These are phyloP conservation scores for Perca flavescens DNA, from an alignment of 2,113 vertebrate genomes.

Conservation along the genomic window DNA sequence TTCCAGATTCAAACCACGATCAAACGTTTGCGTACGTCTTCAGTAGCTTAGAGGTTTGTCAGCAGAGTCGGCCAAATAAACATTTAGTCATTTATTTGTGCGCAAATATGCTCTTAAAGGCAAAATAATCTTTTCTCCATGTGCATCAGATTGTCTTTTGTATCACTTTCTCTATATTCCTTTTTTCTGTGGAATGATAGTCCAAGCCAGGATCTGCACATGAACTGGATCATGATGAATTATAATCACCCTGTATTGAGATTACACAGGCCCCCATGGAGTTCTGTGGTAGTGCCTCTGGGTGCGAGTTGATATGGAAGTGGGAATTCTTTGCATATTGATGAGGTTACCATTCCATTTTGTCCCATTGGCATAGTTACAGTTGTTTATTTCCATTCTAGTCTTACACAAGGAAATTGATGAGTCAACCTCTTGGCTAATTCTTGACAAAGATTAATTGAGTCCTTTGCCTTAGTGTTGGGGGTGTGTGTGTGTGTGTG, in stretches of 20 bases:
- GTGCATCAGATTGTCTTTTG: background rate
- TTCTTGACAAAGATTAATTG: constrained; percentile 73
- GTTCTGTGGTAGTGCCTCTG: constrained; percentile 1
- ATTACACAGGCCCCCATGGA: constrained; percentile 7
- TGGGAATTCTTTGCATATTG: constrained; percentile 60
- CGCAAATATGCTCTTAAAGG: background rate
- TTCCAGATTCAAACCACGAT: constrained; percentile 17
- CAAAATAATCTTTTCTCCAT: background rate
- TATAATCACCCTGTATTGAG: constrained; percentile 28
- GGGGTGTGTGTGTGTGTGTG: constrained; percentile 12
- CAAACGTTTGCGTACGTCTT: background rate
- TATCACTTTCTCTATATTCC: background rate
- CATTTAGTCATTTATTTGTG: background rate
- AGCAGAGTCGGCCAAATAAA: background rate
- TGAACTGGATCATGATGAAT: constrained; percentile 34
- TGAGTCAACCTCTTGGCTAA: constrained; percentile 58
- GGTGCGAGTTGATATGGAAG: constrained; percentile 32
- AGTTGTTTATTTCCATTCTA: constrained; percentile 56
- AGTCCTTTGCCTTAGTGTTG: constrained; percentile 55
- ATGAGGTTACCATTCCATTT: constrained; percentile 36
- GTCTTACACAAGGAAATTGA: constrained; percentile 58
- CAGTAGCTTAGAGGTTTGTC: background rate
- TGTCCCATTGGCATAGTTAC: constrained; percentile 32
- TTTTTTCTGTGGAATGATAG: background rate
- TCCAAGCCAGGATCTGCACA: background rate